Evolutionary conservation across 2,797 vertebrate species (phyloP).

Genomic region (Phyllotis vaccarum): DNA sequence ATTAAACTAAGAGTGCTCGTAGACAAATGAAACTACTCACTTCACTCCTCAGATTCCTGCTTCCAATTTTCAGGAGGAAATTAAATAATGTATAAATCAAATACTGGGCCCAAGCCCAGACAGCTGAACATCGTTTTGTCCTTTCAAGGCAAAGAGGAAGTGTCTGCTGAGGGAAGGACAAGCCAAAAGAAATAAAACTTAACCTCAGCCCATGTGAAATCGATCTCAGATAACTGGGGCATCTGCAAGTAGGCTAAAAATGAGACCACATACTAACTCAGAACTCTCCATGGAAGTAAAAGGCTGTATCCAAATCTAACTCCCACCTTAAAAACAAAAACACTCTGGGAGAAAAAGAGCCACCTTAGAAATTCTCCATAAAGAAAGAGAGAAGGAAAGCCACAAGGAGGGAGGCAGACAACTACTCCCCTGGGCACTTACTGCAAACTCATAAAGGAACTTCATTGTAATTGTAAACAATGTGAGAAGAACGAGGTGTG

Average conservation of each 20-base stretch:
- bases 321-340: constrained; percentile 75
- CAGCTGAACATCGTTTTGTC: constrained; percentile 94
- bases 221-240: constrained; percentile 92
- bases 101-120: constrained; percentile 88
- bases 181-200: constrained; percentile 95
- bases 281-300: constrained; percentile 80
- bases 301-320: constrained; percentile 77
- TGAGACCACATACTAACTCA: constrained; percentile 87
- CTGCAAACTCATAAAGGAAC: not conserved
- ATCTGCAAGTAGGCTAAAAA: constrained; percentile 88
- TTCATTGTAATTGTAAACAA: not conserved
- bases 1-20: constrained; percentile 89
- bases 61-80: constrained; percentile 95
- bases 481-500: not conserved
- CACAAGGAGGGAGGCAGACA: not conserved
- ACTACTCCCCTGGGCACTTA: not conserved
- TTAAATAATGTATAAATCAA: constrained; percentile 96
- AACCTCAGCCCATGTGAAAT: constrained; percentile 95
- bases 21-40: constrained; percentile 91
- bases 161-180: constrained; percentile 91
- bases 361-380: constrained; percentile 40
- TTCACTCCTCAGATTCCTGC: constrained; percentile 90
- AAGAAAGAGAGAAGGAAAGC: constrained; percentile 6
- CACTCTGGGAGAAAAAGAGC: constrained; percentile 57
- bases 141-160: constrained; percentile 93